Evolutionary conservation across 2,888 invertebrate genomes (phyloP).

Genomic region (Ellobium chinense): DNA sequence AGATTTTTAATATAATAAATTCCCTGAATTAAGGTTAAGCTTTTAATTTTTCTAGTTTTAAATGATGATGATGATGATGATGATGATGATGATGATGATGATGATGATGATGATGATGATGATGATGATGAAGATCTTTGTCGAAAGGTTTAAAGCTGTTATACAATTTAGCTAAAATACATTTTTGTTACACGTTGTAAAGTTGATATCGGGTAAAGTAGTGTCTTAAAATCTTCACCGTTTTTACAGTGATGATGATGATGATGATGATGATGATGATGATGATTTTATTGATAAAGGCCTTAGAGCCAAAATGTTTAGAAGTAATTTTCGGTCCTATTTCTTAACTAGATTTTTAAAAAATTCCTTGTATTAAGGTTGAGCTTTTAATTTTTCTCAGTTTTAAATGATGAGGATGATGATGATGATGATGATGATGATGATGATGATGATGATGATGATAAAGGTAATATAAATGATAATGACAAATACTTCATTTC

Average conservation of each 20-base stretch:
- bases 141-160: background rate
- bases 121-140: background rate
- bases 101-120: constrained; percentile 20
- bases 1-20: too few relatives aligned
- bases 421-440: background rate
- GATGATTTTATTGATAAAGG: background rate
- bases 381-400: too few relatives aligned
- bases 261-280: background rate
- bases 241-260: background rate
- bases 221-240: background rate
- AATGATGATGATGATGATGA: constrained; percentile 15
- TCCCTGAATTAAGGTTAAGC: too few relatives aligned
- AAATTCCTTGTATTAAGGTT: too few relatives aligned
- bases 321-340: too few relatives aligned
- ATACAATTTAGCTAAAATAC: background rate
- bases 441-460: background rate
- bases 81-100: constrained; percentile 25
- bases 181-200: background rate
- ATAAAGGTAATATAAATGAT: background rate
- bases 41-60: too few relatives aligned
- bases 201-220: background rate
- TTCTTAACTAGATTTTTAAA: too few relatives aligned
- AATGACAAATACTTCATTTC: too few relatives aligned
- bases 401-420: background rate
- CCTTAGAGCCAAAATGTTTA: too few relatives aligned